Conservation (phyloP, 2,113 vertebrate genomes). For the Typhlomys cinereus region DNA sequence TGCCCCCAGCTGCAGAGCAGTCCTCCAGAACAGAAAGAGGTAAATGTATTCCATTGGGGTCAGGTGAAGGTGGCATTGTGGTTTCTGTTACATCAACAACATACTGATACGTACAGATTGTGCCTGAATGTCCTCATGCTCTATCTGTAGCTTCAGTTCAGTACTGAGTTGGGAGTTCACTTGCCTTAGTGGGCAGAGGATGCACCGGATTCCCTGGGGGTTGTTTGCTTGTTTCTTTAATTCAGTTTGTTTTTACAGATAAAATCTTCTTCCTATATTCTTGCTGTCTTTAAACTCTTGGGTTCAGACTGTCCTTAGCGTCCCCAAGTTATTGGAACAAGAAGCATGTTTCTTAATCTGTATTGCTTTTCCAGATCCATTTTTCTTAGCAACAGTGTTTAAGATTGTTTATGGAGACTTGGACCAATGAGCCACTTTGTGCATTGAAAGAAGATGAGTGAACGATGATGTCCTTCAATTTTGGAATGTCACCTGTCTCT, state of each 20-base stretch:
- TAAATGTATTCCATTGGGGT: constrained; percentile 57
- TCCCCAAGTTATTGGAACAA: not conserved
- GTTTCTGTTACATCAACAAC: not conserved
- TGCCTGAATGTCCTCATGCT: not conserved
- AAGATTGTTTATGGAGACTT: not conserved
- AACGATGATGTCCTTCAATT: not conserved
- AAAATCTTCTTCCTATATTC: not conserved
- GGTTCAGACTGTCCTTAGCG: not conserved
- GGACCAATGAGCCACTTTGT: not conserved
- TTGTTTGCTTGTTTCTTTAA: not conserved
- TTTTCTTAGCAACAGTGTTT: not conserved
- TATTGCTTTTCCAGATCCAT: not conserved
- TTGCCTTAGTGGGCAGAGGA: not conserved
- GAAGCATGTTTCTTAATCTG: not conserved
- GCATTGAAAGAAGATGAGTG: not conserved
- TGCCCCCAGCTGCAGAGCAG: constrained; percentile 74
- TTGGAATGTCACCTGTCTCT: not conserved
- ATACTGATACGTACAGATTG: not conserved
- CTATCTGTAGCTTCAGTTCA: not conserved
- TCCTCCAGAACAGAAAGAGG: constrained; percentile 81
- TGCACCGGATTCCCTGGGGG: not conserved
- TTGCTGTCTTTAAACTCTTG: not conserved
- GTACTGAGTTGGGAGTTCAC: not conserved
- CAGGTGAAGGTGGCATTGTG: too few relatives aligned
- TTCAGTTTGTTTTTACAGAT: not conserved